Percentiles rank a stretch among this genome's conserved stretches.
Conservation (phyloP, 2,888 invertebrate genomes). For the Aplocera efformata region DNA sequence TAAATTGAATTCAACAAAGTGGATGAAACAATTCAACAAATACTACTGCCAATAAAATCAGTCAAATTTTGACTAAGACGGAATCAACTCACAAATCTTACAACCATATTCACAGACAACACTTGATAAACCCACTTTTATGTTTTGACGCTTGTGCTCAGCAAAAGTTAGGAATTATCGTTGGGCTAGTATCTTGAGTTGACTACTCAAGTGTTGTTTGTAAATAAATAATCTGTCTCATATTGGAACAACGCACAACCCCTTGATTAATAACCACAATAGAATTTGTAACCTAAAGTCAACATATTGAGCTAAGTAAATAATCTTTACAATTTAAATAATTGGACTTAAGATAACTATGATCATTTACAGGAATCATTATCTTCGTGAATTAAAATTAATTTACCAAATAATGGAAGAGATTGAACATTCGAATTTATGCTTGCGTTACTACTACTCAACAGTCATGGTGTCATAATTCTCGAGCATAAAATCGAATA, state of each 20-base stretch:
- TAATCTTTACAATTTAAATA: conserved; percentile 36
- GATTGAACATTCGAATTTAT: conserved; percentile 50
- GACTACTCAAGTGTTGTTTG: not conserved
- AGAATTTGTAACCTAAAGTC: conserved; percentile 63
- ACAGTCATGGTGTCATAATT: conserved; percentile 49
- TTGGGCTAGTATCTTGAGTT: not conserved
- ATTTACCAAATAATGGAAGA: conserved; percentile 38
- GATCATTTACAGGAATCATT: conserved; percentile 30
- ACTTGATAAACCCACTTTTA: not conserved
- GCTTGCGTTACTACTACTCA: conserved; percentile 41
- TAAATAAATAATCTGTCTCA: conserved; percentile 30
- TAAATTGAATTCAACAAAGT: conserved; percentile 6
- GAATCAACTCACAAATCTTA: conserved; percentile 57
- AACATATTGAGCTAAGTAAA: conserved; percentile 69
- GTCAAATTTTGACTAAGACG: conserved; percentile 67
- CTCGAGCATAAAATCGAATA: conserved; percentile 53
- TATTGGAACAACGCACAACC: conserved; percentile 69
- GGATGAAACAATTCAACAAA: conserved; percentile 28
- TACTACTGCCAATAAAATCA: conserved; percentile 45
- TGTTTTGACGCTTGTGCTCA: no score
- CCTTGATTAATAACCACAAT: conserved; percentile 51
- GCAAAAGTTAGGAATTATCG: no score
- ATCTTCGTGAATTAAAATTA: conserved; percentile 30
- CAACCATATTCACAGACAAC: conserved; percentile 8
- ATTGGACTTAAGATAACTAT: conserved; percentile 33